Evolutionary conservation across 2,888 invertebrate species (phyloP).

Genomic region (Pseudococcus viburni): DNA sequence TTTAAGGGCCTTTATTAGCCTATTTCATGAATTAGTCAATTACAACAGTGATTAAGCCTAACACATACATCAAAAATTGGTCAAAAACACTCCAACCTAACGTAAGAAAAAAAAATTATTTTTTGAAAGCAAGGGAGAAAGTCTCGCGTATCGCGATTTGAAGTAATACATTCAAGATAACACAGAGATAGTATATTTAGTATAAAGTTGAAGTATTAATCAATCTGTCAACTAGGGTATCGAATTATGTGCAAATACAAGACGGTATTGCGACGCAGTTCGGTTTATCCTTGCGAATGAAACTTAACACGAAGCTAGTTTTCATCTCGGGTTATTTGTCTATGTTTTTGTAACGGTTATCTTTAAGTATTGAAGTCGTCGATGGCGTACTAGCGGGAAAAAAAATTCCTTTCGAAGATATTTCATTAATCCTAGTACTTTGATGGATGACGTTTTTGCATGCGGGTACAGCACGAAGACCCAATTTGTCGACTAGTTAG

Average conservation of each 20-base stretch:
- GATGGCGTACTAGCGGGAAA: neutral
- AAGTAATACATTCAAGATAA: neutral
- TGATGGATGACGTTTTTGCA: constrained; percentile 52
- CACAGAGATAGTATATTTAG: neutral
- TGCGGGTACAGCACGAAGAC: constrained; percentile 29
- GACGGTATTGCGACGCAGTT: neutral
- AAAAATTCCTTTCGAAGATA: constrained; percentile 50
- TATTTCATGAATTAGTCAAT: no score
- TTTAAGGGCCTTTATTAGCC: no score
- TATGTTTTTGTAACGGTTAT: constrained; percentile 40
- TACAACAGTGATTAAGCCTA: no score
- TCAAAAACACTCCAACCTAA: no score
- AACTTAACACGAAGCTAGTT: neutral
- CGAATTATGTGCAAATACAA: neutral
- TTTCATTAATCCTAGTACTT: constrained; percentile 47
- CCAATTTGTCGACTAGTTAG: constrained; percentile 50
- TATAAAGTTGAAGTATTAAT: constrained; percentile 29
- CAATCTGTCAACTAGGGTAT: constrained; percentile 45
- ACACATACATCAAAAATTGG: no score
- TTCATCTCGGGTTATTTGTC: constrained; percentile 34
- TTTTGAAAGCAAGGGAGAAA: neutral
- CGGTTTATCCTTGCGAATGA: constrained; percentile 21
- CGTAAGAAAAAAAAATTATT: neutral
- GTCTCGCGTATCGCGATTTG: neutral
- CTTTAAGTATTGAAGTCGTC: constrained; percentile 32